Evolutionary conservation across 1,140 invertebrate genomes (phyloP).

Genomic region (Cydia pomonella): DNA sequence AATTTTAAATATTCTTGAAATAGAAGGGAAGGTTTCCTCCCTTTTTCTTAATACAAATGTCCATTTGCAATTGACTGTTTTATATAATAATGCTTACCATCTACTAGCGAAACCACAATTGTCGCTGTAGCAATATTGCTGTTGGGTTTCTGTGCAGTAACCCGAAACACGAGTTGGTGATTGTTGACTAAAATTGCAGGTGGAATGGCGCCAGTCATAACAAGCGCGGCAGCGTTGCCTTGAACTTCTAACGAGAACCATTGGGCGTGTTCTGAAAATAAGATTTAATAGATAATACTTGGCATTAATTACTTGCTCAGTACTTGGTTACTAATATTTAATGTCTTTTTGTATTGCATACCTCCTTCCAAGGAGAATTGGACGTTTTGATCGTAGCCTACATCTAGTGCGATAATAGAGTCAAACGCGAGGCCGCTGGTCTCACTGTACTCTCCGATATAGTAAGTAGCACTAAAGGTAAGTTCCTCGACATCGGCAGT

Average conservation of each 20-base stretch:
- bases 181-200: slow-evolving; percentile 34
- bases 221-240: slow-evolving; percentile 34
- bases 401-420: background rate
- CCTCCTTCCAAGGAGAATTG: background rate
- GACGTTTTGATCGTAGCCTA: background rate
- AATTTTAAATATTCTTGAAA: too few relatives aligned
- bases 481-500: background rate
- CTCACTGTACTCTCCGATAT: background rate
- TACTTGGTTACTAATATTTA: too few relatives aligned
- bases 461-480: background rate
- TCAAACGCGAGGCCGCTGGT: background rate
- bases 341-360: too few relatives aligned
- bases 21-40: too few relatives aligned
- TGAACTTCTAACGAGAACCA: slow-evolving; percentile 35
- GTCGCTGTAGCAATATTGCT: slow-evolving; percentile 13
- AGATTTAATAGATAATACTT: too few relatives aligned
- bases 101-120: slow-evolving; percentile 13
- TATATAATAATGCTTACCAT: too few relatives aligned
- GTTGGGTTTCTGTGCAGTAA: background rate
- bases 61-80: too few relatives aligned
- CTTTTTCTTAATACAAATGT: too few relatives aligned
- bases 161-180: slow-evolving; percentile 38
- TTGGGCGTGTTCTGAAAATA: slow-evolving; percentile 36
- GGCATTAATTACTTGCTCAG: too few relatives aligned
- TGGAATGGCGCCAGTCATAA: slow-evolving; percentile 35